Conservation (phyloP, 2,113 vertebrate genomes). For the Hystrix cristata region DNA sequence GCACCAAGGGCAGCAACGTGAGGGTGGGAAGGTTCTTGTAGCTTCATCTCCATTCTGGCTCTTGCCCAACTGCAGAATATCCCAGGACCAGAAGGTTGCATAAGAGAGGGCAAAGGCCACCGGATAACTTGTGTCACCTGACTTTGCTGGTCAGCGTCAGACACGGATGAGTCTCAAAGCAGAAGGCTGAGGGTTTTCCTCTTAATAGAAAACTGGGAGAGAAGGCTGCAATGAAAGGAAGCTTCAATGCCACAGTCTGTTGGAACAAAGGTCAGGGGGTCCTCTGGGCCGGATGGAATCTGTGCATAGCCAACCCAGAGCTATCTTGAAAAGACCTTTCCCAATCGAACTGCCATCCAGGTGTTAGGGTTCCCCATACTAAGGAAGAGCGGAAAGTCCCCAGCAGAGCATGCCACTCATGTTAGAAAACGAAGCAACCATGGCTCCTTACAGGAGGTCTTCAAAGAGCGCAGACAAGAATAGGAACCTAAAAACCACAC, state of each 20-base stretch:
- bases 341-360: background rate
- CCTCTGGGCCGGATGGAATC: background rate
- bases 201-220: background rate
- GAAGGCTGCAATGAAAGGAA: background rate
- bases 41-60: background rate
- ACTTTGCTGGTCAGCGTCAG: background rate
- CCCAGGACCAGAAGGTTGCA: background rate
- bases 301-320: background rate
- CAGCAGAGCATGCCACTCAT: background rate
- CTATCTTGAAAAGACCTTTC: background rate
- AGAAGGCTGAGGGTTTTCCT: background rate
- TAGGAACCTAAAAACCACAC: background rate
- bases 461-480: background rate
- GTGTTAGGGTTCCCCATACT: background rate
- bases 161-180: background rate
- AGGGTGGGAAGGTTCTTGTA: background rate
- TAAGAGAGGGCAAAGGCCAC: background rate
- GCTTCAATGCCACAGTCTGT: background rate
- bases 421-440: background rate
- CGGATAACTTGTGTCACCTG: background rate
- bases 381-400: background rate
- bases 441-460: background rate
- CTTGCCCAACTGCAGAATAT: background rate
- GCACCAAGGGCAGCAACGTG: background rate
- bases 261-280: background rate